A percentile compares a stretch with the other conserved stretches of the same genome.
Evolutionary conservation across 1,140 invertebrate genomes (phyloP).

Genomic region (Aradophagus sp.): DNA sequence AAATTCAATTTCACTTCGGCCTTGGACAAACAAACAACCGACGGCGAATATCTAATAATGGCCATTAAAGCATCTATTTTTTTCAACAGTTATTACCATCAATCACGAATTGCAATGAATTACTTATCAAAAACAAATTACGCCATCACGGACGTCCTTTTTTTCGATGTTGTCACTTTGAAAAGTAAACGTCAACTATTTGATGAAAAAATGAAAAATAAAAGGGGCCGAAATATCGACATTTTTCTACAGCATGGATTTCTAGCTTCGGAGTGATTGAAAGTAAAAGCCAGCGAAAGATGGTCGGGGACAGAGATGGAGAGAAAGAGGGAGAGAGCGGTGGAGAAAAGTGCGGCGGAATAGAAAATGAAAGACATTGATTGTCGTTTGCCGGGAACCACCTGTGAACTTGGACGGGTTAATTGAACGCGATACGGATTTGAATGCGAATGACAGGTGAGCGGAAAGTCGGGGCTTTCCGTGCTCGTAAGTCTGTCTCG

Average conservation of each 20-base stretch:
- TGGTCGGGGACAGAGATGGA: too few species aligned
- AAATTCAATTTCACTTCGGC: conserved; percentile 46
- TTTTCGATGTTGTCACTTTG: too few species aligned
- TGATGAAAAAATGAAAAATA: too few species aligned
- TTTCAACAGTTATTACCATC: conserved; percentile 51
- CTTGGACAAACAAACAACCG: conserved; percentile 42
- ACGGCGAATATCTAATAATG: conserved; percentile 33
- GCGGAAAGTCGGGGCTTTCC: conserved; percentile 30
- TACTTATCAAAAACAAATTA: conserved; percentile 38
- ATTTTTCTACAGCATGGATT: too few species aligned
- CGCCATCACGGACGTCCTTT: conserved; percentile 11
- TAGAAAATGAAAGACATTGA: too few species aligned
- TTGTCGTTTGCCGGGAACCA: conserved; percentile 43
- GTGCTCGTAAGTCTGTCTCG: conserved; percentile 33
- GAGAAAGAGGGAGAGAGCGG: too few species aligned
- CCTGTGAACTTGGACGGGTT: conserved; percentile 53
- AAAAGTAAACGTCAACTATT: too few species aligned
- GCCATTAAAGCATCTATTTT: conserved; percentile 15
- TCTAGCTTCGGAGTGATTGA: too few species aligned
- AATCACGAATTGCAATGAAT: conserved; percentile 39
- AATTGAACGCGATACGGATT: conserved; percentile 56
- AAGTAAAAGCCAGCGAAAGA: too few species aligned
- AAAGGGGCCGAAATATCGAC: too few species aligned
- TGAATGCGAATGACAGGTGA: conserved; percentile 56
- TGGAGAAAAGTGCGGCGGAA: background rate